These are phyloP conservation scores for Corvus hawaiiensis DNA, from an alignment of 2,113 vertebrate species.

Conservation along the genomic window DNA sequence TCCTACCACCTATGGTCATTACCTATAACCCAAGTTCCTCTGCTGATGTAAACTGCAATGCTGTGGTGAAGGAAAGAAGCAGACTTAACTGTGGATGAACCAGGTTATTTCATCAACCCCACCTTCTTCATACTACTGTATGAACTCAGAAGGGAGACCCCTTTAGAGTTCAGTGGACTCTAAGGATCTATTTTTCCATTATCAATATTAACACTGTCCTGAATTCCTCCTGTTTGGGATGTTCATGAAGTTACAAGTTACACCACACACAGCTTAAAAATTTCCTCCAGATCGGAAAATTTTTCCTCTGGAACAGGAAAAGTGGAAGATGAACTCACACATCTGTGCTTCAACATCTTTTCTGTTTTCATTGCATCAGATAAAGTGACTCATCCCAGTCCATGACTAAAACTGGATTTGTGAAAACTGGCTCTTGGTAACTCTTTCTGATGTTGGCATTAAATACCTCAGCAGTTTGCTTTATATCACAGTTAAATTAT, in stretches of 20 bases:
- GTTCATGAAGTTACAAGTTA: not conserved
- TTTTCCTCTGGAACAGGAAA: not conserved
- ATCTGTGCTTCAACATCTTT: not conserved
- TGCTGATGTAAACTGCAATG: fast-evolving
- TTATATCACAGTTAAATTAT: not conserved
- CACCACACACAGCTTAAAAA: not conserved
- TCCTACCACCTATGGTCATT: not conserved
- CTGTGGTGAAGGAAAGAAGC: not conserved
- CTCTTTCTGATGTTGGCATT: not conserved
- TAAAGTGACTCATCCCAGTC: not conserved
- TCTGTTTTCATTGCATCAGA: not conserved
- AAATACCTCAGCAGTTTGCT: not conserved
- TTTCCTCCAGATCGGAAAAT: not conserved
- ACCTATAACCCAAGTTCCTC: fast-evolving
- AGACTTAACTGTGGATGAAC: not conserved
- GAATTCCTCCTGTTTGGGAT: not conserved
- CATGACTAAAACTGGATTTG: not conserved
- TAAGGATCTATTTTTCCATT: not conserved
- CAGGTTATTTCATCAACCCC: not conserved
- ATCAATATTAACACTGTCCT: not conserved
- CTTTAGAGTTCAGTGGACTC: not conserved
- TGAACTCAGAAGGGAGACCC: not conserved
- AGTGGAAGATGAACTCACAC: not conserved
- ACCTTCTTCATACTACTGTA: not conserved
- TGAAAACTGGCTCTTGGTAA: not conserved